Conservation (phyloP, 1,140 invertebrate genomes). For the Andricus grossulariae region DNA sequence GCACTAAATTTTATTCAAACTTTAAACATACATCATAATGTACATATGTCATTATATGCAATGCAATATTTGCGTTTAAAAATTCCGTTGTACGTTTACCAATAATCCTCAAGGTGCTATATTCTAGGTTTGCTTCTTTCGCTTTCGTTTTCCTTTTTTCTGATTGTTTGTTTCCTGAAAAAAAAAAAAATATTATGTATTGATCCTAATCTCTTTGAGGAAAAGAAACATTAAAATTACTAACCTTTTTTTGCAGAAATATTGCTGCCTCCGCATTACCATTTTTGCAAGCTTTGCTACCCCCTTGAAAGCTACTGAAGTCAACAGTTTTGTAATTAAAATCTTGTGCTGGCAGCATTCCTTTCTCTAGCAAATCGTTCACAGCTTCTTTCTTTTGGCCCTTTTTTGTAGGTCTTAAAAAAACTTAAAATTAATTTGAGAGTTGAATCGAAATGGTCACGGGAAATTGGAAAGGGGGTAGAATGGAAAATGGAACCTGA, state of each 20-base stretch:
- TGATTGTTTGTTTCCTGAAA: constrained; percentile 30
- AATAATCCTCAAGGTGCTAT: too few relatives aligned
- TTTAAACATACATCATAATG: too few relatives aligned
- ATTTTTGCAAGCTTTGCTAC: constrained; percentile 54
- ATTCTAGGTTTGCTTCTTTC: background rate
- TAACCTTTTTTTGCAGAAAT: constrained; percentile 57
- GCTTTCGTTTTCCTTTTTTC: constrained; percentile 21
- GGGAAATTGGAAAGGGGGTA: too few relatives aligned
- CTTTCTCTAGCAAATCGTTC: constrained; percentile 51
- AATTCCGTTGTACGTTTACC: too few relatives aligned
- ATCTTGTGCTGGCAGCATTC: constrained; percentile 56
- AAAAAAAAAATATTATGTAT: constrained; percentile 16
- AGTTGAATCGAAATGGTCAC: too few relatives aligned
- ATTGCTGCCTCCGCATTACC: constrained; percentile 34
- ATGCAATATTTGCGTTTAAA: too few relatives aligned
- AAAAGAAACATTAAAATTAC: constrained; percentile 28
- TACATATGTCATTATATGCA: too few relatives aligned
- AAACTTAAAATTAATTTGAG: constrained; percentile 32
- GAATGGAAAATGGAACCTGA: too few relatives aligned
- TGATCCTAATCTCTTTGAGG: constrained; percentile 6
- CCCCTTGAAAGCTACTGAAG: constrained; percentile 69
- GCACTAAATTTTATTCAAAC: too few relatives aligned
- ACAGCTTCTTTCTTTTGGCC: constrained; percentile 49
- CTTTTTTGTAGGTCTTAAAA: constrained; percentile 50
- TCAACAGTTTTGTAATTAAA: constrained; percentile 66